Base-by-base conservation (phyloP, 2,888 invertebrate genomes). In the Plagodis dolabraria region DNA sequence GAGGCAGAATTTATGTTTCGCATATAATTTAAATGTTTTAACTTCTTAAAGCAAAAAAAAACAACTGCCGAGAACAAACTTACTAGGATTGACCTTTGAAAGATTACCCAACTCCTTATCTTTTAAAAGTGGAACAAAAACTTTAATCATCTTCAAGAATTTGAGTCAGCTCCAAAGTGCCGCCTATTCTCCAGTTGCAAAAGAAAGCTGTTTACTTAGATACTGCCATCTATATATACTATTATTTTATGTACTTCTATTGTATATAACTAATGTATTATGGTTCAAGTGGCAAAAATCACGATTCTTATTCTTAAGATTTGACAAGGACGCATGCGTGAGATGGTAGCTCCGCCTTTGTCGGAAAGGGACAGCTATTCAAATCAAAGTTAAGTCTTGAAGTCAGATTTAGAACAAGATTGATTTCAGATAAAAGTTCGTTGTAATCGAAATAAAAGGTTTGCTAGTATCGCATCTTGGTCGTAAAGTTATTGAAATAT, bases 221-320 rank as follows among this genome's bases (percentile, higher is more conserved):
- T 52, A 57, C 56, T 46, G 59, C 43, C 63, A 38, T 40, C 63
- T 77, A 77, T 77, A 76, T 77, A 72, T 79, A 74, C 69, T 50
- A 61, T 65, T 67, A 53, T 56, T 65, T 72, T 76, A 69, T 79
- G 73, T 77, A 76, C 60, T 56, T 42, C 62, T 44, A 70, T 71
- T 76, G 74, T 83, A 81, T 73, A 80, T 79, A 81, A 70, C 66
- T 74, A 77, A 80, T 80, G 77, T 86, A 82, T 83, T 83, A 83
- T 79, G 76, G 66, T 64, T 63, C 57, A 71, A 78, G 76, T 76
- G 66, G 79, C 84, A 85, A 83, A 85, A 83, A 80, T 76, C 76
- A 72, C 76, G 73, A 69, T 74, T 89, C 90, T 90, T 89, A 86
- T 88, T 90, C 90, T 91, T 88, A 87, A 89, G 89, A 87, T 81